Base-by-base conservation (phyloP, 1,140 invertebrate genomes). In the Babylonia areolata region DNA sequence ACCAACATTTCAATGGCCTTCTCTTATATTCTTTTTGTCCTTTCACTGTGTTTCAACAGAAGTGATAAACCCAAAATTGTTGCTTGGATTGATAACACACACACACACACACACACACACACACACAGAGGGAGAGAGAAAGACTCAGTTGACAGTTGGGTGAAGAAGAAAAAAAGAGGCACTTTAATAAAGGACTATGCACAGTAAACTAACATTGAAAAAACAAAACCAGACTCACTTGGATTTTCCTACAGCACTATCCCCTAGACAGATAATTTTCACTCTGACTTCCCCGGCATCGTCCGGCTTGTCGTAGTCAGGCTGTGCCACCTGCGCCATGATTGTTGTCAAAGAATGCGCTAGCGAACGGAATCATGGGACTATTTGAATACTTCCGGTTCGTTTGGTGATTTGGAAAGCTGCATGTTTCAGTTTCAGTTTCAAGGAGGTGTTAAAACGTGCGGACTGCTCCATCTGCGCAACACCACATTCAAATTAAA, bases 201-300 rank as follows among this genome's bases (percentile, higher is more conserved):
- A n/a, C n/a, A n/a, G n/a, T n/a, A n/a, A n/a, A n/a, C n/a, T n/a
- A 77, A 28, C 33, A 51, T 33, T 35, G 17, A 78, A 51, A n/a
- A 40, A 79, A 42, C 35, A 17, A 39, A 79, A 23, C 3, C 5
- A 11, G 33, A n/a, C 23, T 90, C 93, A 95, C 95, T 96, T 96
- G 75, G 95, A 95, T 92, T 96, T 96, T 58, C 95, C 95, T n/a
- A 96, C 95, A 46, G 95, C 95, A 92, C 95, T 95, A 90, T 96
- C 95, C 31, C 95, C 95, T 11, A 96, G 89, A 87, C 95, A 95
- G 87, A 96, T 96, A 12, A 96, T 93, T 94, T 96, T 95, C 11
- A 95, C 94, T 89, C 94, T 93, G 37, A 94, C 89, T 87, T 95
- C 94, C 58, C 93, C 94, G 69, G 93, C 92, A 71, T 90, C 93